Percentiles rank a stretch among this genome's conserved stretches.
Conservation (phyloP, 2,113 vertebrate genomes). For the Tragulus kanchil region DNA sequence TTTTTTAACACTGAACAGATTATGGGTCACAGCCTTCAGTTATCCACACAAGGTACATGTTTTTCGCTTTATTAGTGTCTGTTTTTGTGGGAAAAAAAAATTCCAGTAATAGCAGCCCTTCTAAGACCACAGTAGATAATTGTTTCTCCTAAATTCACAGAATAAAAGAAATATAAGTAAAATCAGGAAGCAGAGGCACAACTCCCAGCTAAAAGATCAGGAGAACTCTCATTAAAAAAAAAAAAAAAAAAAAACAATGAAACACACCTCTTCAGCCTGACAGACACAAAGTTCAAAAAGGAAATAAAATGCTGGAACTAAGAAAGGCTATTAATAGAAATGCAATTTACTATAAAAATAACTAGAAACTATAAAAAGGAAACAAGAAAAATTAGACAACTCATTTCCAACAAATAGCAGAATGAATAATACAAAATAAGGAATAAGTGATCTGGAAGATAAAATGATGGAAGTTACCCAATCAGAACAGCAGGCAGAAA, state of each 20-base stretch:
- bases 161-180: neutral
- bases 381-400: too few species aligned
- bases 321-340: too few species aligned
- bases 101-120: neutral
- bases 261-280: neutral
- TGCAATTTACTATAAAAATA: too few species aligned
- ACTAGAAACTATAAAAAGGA: too few species aligned
- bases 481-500: too few species aligned
- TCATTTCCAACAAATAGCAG: too few species aligned
- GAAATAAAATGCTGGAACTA: neutral
- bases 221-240: neutral
- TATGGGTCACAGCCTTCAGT: neutral
- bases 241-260: neutral
- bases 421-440: too few species aligned
- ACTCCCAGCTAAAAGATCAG: neutral
- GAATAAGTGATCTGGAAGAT: too few species aligned
- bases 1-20: neutral
- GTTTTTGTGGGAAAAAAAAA: neutral
- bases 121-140: neutral
- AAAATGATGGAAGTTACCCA: too few species aligned
- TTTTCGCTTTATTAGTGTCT: conserved; percentile 27
- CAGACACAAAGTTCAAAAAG: neutral
- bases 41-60: neutral
- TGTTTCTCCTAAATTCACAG: neutral
- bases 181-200: neutral